These are phyloP conservation scores for Hassar affinis DNA, from an alignment of 2,113 vertebrate genomes.

Conservation along the genomic window DNA sequence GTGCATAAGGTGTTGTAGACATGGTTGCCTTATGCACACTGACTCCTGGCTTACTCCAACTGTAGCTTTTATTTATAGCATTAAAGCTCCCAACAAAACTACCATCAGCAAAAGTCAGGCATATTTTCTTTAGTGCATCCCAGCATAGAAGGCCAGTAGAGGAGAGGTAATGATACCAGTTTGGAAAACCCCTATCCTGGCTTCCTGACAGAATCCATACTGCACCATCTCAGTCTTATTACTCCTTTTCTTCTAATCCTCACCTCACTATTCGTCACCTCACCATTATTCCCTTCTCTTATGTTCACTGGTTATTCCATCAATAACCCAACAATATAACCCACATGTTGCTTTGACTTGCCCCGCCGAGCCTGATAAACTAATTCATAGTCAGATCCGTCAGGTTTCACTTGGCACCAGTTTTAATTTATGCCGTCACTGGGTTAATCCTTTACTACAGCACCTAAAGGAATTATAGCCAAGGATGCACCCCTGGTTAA, in stretches of 20 bases:
- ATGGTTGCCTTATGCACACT: background rate
- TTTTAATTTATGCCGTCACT: background rate
- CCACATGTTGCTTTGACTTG: background rate
- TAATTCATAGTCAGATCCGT: background rate
- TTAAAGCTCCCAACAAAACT: background rate
- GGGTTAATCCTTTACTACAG: too few species aligned
- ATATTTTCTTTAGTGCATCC: background rate
- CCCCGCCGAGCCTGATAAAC: background rate
- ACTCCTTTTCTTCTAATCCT: background rate
- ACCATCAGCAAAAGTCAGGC: background rate
- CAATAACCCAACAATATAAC: background rate
- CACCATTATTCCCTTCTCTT: background rate
- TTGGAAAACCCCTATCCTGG: background rate
- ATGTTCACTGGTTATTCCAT: too few species aligned
- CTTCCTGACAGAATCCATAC: background rate
- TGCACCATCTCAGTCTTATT: background rate
- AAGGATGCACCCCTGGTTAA: background rate
- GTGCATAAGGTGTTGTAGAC: background rate
- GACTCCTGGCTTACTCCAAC: background rate
- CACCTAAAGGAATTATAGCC: background rate
- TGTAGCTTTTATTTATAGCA: background rate
- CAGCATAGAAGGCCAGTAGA: background rate
- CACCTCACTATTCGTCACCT: background rate
- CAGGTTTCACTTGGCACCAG: background rate
- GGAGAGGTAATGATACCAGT: background rate